These are phyloP conservation scores for honey bee (Apis mellifera) DNA, from an alignment of 1,140 invertebrate species.

Conservation along the genomic window DNA sequence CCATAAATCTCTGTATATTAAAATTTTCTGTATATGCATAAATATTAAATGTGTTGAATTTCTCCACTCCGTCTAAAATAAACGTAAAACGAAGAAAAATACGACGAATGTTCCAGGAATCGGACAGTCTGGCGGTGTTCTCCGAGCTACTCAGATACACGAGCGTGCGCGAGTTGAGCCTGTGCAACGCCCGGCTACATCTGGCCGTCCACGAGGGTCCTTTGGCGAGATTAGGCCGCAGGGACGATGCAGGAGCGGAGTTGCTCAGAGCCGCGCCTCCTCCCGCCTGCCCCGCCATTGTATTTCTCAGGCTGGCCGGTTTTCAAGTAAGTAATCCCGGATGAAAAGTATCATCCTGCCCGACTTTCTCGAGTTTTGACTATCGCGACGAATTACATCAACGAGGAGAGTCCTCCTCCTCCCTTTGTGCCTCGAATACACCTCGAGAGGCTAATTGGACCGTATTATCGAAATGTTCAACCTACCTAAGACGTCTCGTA, in stretches of 20 bases:
- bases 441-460: slow-evolving; percentile 2
- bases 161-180: slow-evolving; percentile 78
- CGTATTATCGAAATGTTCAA: neutral
- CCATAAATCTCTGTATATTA: no score
- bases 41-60: no score
- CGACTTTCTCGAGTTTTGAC: neutral
- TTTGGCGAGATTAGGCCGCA: slow-evolving; percentile 75
- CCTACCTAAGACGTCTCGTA: neutral
- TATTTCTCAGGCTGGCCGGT: slow-evolving; percentile 81
- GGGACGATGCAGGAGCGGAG: slow-evolving; percentile 77
- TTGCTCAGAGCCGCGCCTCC: slow-evolving; percentile 73
- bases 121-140: slow-evolving; percentile 78
- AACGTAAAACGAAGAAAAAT: neutral
- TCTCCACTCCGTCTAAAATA: no score
- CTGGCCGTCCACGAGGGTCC: slow-evolving; percentile 78
- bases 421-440: slow-evolving; percentile 7
- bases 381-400: neutral
- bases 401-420: neutral
- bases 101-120: slow-evolving; percentile 68
- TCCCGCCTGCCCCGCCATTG: slow-evolving; percentile 74
- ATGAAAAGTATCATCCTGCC: neutral
- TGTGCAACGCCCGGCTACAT: slow-evolving; percentile 80
- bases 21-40: no score
- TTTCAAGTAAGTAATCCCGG: slow-evolving; percentile 76
- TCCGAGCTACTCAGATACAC: slow-evolving; percentile 77